Base-by-base conservation (phyloP, 2,888 invertebrate species). In the Petrolisthes cinctipes region DNA sequence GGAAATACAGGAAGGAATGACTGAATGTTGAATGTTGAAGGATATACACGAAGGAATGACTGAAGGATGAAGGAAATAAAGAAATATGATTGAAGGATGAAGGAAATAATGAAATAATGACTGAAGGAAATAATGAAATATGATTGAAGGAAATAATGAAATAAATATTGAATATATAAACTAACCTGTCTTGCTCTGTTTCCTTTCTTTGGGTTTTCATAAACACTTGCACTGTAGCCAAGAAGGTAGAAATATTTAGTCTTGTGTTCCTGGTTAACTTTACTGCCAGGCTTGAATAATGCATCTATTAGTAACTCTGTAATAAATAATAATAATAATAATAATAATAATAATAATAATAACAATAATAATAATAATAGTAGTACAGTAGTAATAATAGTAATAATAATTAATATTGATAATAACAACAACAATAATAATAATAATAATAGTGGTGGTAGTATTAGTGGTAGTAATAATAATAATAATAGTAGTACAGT, bases 191-290 rank as follows among this genome's bases (percentile, higher is more conserved):
- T 73, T 5, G 91, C 83, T 79, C 88, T 84, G 83, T 90, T 90
- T 51, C 90, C 89, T 89, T 89, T 89, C 86, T 89, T 90, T 20
- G 91, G 91, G 6, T 86, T 95, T 92, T 99, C 99, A 91, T 96
- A 96, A 0, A 99, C 98, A 92, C 98, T 97, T 0, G 98, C 96
- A 0, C 98, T 97, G 93, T 99, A 99, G 1, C 98, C 98, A 92
- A 99, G 93, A 87, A 99, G 94, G 93, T 96, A 97, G 92, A 99
- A 97, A 93, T 99, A 99, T 93, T 99, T 99, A 7, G 97, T 96
- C 93, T 98, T 98, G 93, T 99, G 98, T 92, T 99, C 99, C 0
- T 97, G 97, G 93, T 99, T 98, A 86, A 99, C 92, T 89, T 98
- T 97, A 23, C 96, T 96, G n/a, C 97, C 97, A 2, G 97, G 96